Conservation (phyloP, 2,797 vertebrate species). For the Gallirallus australis region DNA sequence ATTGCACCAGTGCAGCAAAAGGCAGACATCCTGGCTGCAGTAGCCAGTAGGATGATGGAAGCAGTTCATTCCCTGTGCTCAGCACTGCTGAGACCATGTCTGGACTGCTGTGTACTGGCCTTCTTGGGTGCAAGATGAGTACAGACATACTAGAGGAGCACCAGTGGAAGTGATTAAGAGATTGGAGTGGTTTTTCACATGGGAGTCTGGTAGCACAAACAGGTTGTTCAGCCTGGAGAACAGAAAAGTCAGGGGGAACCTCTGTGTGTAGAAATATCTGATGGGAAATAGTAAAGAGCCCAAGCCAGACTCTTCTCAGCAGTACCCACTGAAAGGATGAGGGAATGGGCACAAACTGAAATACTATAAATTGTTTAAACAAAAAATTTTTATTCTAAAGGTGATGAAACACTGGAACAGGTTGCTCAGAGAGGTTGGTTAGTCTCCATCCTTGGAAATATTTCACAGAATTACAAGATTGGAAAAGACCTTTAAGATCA, state of each 20-base stretch:
- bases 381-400: neutral
- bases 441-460: neutral
- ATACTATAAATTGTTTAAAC: neutral
- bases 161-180: neutral
- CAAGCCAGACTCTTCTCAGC: neutral
- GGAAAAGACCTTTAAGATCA: no score
- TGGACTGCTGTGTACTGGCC: neutral
- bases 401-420: neutral
- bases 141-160: neutral
- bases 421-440: neutral
- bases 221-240: neutral
- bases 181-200: neutral
- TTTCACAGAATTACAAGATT: no score
- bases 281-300: neutral
- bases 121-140: neutral
- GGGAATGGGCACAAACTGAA: neutral
- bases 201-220: neutral
- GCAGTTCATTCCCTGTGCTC: fast-evolving
- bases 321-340: neutral
- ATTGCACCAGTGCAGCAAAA: neutral
- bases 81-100: neutral
- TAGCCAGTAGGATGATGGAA: neutral
- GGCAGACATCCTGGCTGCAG: neutral
- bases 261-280: neutral
- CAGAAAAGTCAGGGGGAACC: neutral